Evolutionary conservation across 2,797 vertebrate genomes (phyloP), one percentile per base, ranked within the genome.

Genomic region (Spinibarbus caldwelli): DNA sequence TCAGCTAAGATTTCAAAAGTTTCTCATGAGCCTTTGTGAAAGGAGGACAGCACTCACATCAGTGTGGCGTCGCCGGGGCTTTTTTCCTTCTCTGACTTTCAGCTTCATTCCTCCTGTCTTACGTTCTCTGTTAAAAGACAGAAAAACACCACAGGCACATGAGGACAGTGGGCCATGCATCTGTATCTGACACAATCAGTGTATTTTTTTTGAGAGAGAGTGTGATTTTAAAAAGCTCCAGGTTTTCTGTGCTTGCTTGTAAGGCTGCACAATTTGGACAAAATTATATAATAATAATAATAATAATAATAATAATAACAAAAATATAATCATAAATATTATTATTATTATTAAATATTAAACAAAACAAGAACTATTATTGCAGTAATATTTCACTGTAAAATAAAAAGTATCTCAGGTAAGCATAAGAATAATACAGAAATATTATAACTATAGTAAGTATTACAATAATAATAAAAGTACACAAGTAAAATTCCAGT

Each of bases 21-120:
- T 83, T 67, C 77, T 36, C 29, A 67, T 10, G 31, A 79, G 73
- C 3, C 14, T 49, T 71, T 83, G 75, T 41, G 38, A 57, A 52
- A 41, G 52, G 43, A 84, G 11, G 5, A 10, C 59, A 70, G 15
- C 15, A 86, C 88, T 89, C 47, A 99, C 98, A 2, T 99, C 98
- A 0, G 98, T 99, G 94, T 99, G 96, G 84, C 97, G 94, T 90
- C 97, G 95, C 80, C 96, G 87, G 19, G 96, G 92, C 86, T 98
- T 97, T 95, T 97, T 99, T 91, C 97, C 83, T 1, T 85, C 76
- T 54, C 23, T 79, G 43, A 2, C 41, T 49, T 62, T 99, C 85
- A 97, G 68, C 91, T 97, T 99, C 89, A 97, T 91, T 0, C 95
- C 96, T 2, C 95, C 94, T 26, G 89, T 92, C 92, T 93, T 97